phyloP scores from a whole-genome alignment of 37 sponge, comb jelly and placozoan genomes.

The Diacarnus erythraeanus region DNA sequence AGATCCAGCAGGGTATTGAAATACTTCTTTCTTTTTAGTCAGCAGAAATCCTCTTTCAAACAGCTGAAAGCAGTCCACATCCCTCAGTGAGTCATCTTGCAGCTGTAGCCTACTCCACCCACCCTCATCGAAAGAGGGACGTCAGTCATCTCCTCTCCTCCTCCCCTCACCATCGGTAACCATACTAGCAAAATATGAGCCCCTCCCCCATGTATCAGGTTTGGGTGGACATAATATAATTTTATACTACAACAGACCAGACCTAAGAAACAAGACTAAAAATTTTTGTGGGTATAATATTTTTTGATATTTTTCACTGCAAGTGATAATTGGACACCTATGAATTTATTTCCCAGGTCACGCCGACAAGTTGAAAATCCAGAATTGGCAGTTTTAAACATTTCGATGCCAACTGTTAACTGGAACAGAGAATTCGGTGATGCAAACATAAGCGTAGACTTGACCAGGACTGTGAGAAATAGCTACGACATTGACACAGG shows the following conservation, averaged over 20 bases:
- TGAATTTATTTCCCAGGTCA: not conserved
- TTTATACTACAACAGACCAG: too few species aligned
- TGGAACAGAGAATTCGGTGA: slow-evolving; percentile 73
- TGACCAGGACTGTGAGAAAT: slow-evolving; percentile 44
- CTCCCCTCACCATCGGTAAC: slow-evolving; percentile 9
- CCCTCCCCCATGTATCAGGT: too few species aligned
- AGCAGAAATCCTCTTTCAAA: slow-evolving; percentile 38
- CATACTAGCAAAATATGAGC: too few species aligned
- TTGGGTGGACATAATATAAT: too few species aligned
- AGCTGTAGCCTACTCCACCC: slow-evolving; percentile 39
- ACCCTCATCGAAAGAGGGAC: slow-evolving; percentile 44
- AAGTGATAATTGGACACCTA: not conserved
- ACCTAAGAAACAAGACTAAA: not conserved
- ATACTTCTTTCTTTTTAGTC: slow-evolving; percentile 22
- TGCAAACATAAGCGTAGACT: slow-evolving; percentile 58
- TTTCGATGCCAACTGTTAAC: slow-evolving; percentile 57
- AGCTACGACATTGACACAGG: slow-evolving; percentile 51
- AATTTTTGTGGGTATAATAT: not conserved
- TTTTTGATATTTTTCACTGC: not conserved
- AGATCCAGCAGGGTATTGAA: not conserved
- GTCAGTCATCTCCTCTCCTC: slow-evolving; percentile 19
- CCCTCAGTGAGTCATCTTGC: slow-evolving; percentile 34
- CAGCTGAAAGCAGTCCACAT: slow-evolving; percentile 17
- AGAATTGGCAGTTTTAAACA: slow-evolving; percentile 31
- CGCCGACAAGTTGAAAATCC: slow-evolving; percentile 5